Base-by-base conservation (phyloP, 1,140 invertebrate species). In the Trichomalopsis sarcophagae region DNA sequence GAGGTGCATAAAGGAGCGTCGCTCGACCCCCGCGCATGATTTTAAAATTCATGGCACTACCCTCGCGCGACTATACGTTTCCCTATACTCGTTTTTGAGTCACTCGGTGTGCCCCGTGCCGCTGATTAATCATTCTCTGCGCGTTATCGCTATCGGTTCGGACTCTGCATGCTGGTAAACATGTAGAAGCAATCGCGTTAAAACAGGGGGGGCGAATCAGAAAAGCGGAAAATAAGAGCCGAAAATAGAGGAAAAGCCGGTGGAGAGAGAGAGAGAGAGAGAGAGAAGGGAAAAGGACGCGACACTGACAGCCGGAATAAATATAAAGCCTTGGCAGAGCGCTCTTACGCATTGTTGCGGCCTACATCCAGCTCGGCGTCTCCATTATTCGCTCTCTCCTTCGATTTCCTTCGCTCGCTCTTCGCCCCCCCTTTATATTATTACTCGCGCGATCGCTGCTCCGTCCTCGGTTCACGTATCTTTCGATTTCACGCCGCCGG, bases 41-140 rank as follows among this genome's bases (percentile, higher is more conserved):
- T 83, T 75, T 77, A 83, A 83, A 83, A 83, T 83, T 77, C 81
- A 83, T 83, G 50, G 7, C 7, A 13, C 23, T 71, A 68, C 55
- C 55, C 47, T 50, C 17, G 23, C 21, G n/a, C n/a, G n/a, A 10
- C 21, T 21, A 66, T 66, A 21, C n/a, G 4, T 14, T 2, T 68
- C 14, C n/a, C 17, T 36, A 44, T 44, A 7, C 40, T 44, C 7
- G 40, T 79, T 40, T 30, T 47, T 66, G 62, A 62, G 14, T 62
- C 55, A 66, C 33, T 74, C 27, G 5, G 40, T 27, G 40, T 27
- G 13, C 14, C 23, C 27, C 68, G 68, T 30, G 68, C 7, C 68
- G 27, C 30, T 33, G 68, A 71, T 71, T 71, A 33, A 30, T 71
- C 68, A 71, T 71, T 71, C 68, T 0, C 27, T 17, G 30, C 23